Evolutionary conservation across 2,113 vertebrate species (phyloP).

Genomic region (Oncorhynchus clarkii): DNA sequence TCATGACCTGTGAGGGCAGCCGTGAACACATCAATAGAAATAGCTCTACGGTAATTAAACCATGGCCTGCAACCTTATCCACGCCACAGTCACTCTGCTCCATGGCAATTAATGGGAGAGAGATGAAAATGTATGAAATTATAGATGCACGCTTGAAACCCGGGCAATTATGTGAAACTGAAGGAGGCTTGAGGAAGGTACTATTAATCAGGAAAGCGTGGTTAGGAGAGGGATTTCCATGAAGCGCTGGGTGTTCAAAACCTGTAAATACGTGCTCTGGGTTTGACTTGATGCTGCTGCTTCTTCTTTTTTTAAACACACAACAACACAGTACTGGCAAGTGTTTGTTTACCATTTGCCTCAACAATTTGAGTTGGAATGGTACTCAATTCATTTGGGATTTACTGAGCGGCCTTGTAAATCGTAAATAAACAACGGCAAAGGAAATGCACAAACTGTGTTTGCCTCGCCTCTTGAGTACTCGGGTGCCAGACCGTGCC

Average conservation of each 20-base stretch:
- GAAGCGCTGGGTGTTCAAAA: conserved; percentile 48
- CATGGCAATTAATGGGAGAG: conserved; percentile 70
- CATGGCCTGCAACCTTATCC: conserved; percentile 68
- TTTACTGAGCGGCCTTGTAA: conserved; percentile 3
- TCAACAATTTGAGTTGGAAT: conserved; percentile 24
- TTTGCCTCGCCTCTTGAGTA: conserved; percentile 9
- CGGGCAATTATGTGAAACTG: conserved; percentile 74
- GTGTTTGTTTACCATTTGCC: conserved; percentile 28
- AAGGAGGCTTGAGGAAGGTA: conserved; percentile 70
- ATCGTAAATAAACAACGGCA: conserved; percentile 40
- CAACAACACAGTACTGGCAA: neutral
- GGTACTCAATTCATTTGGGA: conserved; percentile 31
- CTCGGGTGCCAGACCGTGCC: conserved; percentile 21
- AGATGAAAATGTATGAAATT: conserved; percentile 76
- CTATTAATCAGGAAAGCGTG: conserved; percentile 70
- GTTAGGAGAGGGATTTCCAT: conserved; percentile 46
- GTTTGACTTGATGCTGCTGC: conserved; percentile 55
- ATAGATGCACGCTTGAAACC: conserved; percentile 74
- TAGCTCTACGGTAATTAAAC: conserved; percentile 75
- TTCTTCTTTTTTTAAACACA: conserved; percentile 55
- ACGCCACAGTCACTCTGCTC: conserved; percentile 53
- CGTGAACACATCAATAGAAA: conserved; percentile 58
- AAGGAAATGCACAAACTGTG: neutral
- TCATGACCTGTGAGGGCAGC: conserved; percentile 59
- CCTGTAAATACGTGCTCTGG: conserved; percentile 51